Evolutionary conservation across 2,113 vertebrate genomes (phyloP).

Genomic region (Phodopus roborovskii): DNA sequence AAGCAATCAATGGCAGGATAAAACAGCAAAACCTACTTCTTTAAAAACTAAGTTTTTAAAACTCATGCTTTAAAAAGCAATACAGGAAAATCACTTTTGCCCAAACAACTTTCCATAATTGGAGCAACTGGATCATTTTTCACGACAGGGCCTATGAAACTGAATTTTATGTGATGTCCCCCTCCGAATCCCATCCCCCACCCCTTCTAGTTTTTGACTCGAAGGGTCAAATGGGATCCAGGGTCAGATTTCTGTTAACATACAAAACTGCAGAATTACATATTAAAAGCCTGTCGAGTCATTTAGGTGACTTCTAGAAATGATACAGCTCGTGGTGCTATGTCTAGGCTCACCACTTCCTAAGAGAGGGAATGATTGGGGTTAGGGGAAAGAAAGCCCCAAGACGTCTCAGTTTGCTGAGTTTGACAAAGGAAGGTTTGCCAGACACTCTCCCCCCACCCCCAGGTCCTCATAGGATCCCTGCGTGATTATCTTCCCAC

Average conservation of each 20-base stretch:
- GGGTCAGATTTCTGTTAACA: constrained; percentile 43
- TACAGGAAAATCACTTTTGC: neutral
- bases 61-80: constrained; percentile 14
- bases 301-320: constrained; percentile 19
- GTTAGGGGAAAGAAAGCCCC: no score
- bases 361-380: accelerated
- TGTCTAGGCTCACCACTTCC: neutral
- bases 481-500: neutral
- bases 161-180: constrained; percentile 12
- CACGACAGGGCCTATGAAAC: neutral
- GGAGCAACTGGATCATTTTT: neutral
- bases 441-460: neutral
- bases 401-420: neutral
- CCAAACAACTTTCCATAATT: constrained; percentile 21
- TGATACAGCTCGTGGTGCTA: accelerated
- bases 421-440: neutral
- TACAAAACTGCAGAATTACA: neutral
- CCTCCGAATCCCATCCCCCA: neutral
- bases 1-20: constrained; percentile 29
- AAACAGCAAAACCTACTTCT: neutral
- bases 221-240: neutral
- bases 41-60: neutral
- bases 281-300: constrained; percentile 12
- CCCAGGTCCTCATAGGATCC: neutral
- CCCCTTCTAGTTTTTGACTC: neutral